Conservation (phyloP, 2,797 vertebrate species). For the Octomys mimax region DNA sequence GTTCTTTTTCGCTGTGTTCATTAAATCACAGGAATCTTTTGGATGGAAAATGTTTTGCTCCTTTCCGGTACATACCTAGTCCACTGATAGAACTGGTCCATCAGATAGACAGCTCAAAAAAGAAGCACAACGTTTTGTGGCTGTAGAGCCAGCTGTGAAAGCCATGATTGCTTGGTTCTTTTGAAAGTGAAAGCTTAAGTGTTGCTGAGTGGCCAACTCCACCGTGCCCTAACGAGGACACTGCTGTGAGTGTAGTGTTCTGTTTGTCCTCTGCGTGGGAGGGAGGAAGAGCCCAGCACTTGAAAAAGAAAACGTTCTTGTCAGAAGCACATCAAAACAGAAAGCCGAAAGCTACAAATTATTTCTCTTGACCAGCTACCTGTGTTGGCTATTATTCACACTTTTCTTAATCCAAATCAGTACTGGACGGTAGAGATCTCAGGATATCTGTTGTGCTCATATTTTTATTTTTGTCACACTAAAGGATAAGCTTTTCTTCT, state of each 20-base stretch:
- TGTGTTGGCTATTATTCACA: not conserved
- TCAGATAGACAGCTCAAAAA: slow-evolving; percentile 26
- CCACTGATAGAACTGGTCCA: not conserved
- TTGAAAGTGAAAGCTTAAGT: not conserved
- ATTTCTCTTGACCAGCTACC: not conserved
- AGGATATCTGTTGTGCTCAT: not conserved
- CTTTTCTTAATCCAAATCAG: not conserved
- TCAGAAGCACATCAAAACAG: not conserved
- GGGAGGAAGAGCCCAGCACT: not conserved
- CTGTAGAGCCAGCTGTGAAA: not conserved
- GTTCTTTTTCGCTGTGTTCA: slow-evolving; percentile 6
- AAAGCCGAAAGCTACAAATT: slow-evolving; percentile 6
- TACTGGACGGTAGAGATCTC: not conserved
- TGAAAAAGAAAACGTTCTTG: slow-evolving; percentile 23
- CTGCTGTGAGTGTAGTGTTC: not conserved
- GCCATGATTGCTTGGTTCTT: not conserved
- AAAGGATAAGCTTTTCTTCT: not conserved
- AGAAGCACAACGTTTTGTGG: slow-evolving; percentile 25
- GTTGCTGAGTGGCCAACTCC: not conserved
- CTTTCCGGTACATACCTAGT: not conserved
- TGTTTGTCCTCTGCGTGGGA: slow-evolving; percentile 13
- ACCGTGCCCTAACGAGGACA: not conserved
- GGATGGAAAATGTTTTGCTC: slow-evolving; percentile 18
- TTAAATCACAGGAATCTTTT: slow-evolving; percentile 28
- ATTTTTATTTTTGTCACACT: not conserved